Evolutionary conservation across 1,140 invertebrate genomes (phyloP).

Genomic region (Amphibalanus amphitrite): DNA sequence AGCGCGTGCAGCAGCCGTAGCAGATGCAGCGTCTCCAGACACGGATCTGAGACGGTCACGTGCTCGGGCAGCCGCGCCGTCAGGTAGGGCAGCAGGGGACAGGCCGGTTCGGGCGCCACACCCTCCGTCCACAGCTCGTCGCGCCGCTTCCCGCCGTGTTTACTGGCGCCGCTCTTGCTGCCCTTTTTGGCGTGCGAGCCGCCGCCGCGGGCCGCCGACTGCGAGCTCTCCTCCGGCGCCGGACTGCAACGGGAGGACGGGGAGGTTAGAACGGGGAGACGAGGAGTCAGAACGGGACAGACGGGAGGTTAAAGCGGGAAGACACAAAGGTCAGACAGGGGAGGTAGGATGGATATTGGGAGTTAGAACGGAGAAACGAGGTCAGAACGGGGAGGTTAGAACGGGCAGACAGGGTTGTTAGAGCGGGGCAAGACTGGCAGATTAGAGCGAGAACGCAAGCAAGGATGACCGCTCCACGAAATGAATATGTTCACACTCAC

Average conservation of each 20-base stretch:
- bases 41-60: constrained; percentile 71
- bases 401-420: too few species aligned
- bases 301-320: too few species aligned
- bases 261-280: too few species aligned
- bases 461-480: too few species aligned
- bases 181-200: constrained; percentile 36
- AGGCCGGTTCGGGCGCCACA: constrained; percentile 35
- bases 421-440: too few species aligned
- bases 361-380: too few species aligned
- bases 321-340: too few species aligned
- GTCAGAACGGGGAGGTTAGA: too few species aligned
- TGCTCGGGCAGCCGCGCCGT: constrained; percentile 45
- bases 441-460: too few species aligned
- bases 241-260: neutral
- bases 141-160: constrained; percentile 9
- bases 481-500: neutral
- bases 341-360: too few species aligned
- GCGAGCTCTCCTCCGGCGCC: neutral
- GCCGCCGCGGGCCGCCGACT: neutral
- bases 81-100: constrained; percentile 24
- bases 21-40: constrained; percentile 73
- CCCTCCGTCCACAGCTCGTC: constrained; percentile 70
- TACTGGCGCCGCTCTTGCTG: constrained; percentile 30
- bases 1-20: constrained; percentile 80
- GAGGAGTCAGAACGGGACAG: neutral